Conservation (phyloP, 2,888 invertebrate genomes). For the Apamea monoglypha region DNA sequence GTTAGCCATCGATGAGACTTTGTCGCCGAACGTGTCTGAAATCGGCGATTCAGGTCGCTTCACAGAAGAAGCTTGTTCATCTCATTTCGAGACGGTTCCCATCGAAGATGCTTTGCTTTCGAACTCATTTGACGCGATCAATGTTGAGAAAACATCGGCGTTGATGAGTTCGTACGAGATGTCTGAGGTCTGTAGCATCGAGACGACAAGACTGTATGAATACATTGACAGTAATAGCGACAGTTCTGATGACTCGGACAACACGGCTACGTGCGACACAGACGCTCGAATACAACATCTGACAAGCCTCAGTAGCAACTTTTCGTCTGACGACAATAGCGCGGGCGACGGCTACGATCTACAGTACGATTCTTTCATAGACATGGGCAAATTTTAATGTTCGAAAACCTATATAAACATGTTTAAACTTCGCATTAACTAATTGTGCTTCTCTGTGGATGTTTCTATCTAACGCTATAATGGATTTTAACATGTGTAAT, state of each 20-base stretch:
- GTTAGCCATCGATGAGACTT: slow-evolving; percentile 75
- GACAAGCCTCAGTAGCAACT: slow-evolving; percentile 66
- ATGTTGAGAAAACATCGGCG: slow-evolving; percentile 75
- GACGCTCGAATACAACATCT: slow-evolving; percentile 70
- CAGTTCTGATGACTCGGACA: slow-evolving; percentile 77
- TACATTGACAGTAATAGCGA: slow-evolving; percentile 85
- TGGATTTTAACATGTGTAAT: slow-evolving; percentile 69
- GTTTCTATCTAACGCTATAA: slow-evolving; percentile 68
- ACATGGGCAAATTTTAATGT: slow-evolving; percentile 88
- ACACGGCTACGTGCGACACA: slow-evolving; percentile 82
- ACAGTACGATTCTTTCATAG: slow-evolving; percentile 89
- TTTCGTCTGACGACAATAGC: slow-evolving; percentile 75
- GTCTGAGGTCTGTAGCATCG: slow-evolving; percentile 67
- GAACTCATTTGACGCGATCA: slow-evolving; percentile 80
- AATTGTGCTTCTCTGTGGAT: slow-evolving; percentile 78
- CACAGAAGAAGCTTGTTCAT: slow-evolving; percentile 85
- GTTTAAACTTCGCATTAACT: slow-evolving; percentile 69
- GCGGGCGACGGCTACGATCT: slow-evolving; percentile 83
- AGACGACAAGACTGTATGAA: slow-evolving; percentile 72
- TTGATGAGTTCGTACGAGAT: slow-evolving; percentile 67
- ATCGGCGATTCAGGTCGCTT: slow-evolving; percentile 85
- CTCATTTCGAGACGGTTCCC: slow-evolving; percentile 78
- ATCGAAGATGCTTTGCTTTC: slow-evolving; percentile 86
- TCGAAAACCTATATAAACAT: slow-evolving; percentile 64
- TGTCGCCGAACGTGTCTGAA: slow-evolving; percentile 83